A percentile compares a stretch with the other conserved stretches of the same genome.
These are phyloP conservation scores for Acheta domesticus DNA, from an alignment of 2,888 invertebrate genomes.

Conservation along the genomic window DNA sequence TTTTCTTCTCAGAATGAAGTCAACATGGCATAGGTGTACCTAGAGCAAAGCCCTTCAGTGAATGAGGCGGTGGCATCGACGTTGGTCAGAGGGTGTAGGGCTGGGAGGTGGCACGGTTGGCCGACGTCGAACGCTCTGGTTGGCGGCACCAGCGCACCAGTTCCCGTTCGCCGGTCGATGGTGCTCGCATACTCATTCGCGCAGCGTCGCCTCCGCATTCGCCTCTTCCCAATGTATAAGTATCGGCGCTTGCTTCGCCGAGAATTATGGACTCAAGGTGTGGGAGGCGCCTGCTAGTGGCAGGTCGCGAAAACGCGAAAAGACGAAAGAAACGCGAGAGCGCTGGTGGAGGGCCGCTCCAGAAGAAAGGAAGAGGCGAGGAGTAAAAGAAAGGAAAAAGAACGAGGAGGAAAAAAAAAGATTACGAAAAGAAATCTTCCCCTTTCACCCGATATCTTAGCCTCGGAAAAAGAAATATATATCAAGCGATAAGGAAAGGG, in stretches of 20 bases:
- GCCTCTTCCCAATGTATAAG: background rate
- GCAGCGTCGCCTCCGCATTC: background rate
- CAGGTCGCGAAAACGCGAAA: background rate
- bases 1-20: too few species aligned
- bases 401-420: background rate
- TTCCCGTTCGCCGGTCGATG: too few species aligned
- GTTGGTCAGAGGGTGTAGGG: too few species aligned
- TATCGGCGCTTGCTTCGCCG: background rate
- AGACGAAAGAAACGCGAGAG: background rate
- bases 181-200: background rate
- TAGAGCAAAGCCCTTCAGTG: too few species aligned
- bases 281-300: background rate
- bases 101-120: too few species aligned
- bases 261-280: conserved; percentile 7
- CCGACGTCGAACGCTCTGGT: too few species aligned
- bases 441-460: conserved; percentile 3
- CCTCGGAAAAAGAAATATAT: conserved; percentile 18
- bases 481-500: background rate
- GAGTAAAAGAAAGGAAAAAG: background rate
- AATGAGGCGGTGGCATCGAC: too few species aligned
- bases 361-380: background rate
- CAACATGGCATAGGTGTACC: too few species aligned
- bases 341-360: background rate
- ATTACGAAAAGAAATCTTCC: background rate
- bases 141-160: too few species aligned